Conservation (phyloP, 2,113 vertebrate genomes). For the Recurvirostra avosetta region DNA sequence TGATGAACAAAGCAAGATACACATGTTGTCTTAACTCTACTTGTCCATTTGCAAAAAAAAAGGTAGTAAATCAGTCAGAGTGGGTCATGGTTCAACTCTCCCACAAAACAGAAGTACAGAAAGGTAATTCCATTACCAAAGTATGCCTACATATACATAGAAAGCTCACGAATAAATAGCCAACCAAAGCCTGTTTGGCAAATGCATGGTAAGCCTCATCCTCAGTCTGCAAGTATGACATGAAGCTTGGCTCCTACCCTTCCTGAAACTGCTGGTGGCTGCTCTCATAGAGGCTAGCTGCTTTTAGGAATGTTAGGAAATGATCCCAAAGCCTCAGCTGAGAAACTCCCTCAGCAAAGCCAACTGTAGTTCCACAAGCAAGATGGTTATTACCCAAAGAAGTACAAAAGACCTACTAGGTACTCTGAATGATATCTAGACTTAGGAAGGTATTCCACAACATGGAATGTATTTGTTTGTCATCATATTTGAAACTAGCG, state of each 20-base stretch:
- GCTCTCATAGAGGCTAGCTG: neutral
- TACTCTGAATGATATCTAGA: neutral
- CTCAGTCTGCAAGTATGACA: neutral
- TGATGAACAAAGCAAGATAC: neutral
- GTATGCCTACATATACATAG: neutral
- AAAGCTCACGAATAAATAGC: neutral
- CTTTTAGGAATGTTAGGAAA: neutral
- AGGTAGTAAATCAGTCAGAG: neutral
- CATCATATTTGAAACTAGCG: neutral
- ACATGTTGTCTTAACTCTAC: neutral
- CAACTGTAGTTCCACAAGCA: neutral
- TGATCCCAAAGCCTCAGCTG: neutral
- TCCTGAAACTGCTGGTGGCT: neutral
- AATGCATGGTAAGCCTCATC: neutral
- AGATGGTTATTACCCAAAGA: accelerated
- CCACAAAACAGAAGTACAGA: neutral
- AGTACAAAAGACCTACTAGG: neutral
- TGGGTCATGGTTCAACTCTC: neutral
- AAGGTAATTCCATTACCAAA: neutral
- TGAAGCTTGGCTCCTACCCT: neutral
- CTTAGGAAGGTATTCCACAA: neutral
- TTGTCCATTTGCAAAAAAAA: neutral
- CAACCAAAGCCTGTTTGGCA: neutral
- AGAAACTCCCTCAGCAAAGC: neutral
- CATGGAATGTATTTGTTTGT: neutral